phyloP scores from a whole-genome alignment of 2,113 vertebrate species.

The Ammospiza caudacuta region DNA sequence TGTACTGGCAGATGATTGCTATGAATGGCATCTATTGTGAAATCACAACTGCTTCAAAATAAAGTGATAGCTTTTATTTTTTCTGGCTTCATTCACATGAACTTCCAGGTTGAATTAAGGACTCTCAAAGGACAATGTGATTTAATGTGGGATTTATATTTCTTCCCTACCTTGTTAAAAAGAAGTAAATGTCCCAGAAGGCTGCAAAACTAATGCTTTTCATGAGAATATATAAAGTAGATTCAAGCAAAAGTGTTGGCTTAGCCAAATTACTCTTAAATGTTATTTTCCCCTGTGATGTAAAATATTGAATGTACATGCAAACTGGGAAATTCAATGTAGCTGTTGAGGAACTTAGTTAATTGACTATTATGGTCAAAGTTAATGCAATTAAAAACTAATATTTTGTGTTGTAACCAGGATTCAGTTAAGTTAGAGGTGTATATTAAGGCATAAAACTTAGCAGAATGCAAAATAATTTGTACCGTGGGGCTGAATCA shows the following conservation, averaged over 20 bases:
- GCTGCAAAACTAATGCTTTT: not conserved
- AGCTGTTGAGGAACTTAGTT: not conserved
- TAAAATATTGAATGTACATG: not conserved
- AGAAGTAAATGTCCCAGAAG: not conserved
- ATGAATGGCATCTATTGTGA: not conserved
- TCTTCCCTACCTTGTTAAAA: not conserved
- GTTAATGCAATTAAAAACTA: not conserved
- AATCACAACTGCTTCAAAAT: slow-evolving; percentile 1
- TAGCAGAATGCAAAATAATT: not conserved
- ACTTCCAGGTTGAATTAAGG: not conserved
- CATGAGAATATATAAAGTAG: not conserved
- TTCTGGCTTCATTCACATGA: not conserved
- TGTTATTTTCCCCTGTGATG: not conserved
- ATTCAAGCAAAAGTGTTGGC: not conserved
- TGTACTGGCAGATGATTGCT: not conserved
- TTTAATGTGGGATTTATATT: not conserved
- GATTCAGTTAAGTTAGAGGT: not conserved
- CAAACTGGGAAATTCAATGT: not conserved
- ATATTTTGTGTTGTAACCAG: not conserved
- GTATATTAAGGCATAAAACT: not conserved
- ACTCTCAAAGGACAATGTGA: not conserved
- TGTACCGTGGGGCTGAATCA: not conserved
- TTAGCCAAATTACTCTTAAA: not conserved
- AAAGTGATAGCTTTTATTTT: slow-evolving; percentile 4
- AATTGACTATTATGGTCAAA: not conserved